A percentile compares a stretch with the other conserved stretches of the same genome.
phyloP scores from a whole-genome alignment of 2,797 vertebrate species.

The Hemibagrus guttatus region DNA sequence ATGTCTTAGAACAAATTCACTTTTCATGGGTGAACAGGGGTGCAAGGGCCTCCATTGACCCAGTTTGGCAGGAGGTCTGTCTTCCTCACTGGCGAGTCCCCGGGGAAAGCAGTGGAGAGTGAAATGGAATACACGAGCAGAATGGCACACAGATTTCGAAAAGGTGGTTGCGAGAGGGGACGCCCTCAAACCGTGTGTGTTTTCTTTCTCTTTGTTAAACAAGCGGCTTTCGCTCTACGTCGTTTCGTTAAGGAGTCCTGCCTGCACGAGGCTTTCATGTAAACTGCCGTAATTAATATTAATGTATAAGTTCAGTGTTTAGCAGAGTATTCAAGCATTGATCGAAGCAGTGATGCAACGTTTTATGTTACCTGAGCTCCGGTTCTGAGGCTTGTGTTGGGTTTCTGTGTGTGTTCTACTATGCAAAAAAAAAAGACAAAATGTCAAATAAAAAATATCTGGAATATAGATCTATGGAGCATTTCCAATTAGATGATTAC shows the following conservation, averaged over 20 bases:
- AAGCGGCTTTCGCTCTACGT: background rate
- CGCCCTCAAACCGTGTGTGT: background rate
- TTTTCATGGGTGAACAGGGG: slow-evolving; percentile 45
- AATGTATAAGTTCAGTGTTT: background rate
- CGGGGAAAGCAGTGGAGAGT: slow-evolving; percentile 53
- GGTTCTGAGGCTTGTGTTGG: background rate
- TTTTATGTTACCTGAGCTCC: background rate
- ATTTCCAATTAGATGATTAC: background rate
- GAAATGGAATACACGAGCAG: slow-evolving; percentile 57
- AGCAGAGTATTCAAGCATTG: background rate
- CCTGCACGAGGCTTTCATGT: background rate
- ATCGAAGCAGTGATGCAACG: background rate
- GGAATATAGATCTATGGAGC: background rate
- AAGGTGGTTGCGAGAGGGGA: slow-evolving; percentile 6
- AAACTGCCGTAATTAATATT: background rate
- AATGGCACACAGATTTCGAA: slow-evolving; percentile 47
- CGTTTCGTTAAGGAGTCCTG: too few relatives aligned
- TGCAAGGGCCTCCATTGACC: slow-evolving; percentile 48
- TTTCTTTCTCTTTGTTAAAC: background rate
- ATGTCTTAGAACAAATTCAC: slow-evolving; percentile 45
- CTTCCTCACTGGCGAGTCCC: slow-evolving; percentile 38
- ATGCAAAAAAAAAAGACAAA: background rate
- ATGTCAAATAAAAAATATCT: background rate
- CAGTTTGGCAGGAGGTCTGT: slow-evolving; percentile 50
- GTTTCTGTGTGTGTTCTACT: background rate